Percentiles rank a stretch among this genome's conserved stretches.
These are phyloP conservation scores for Paraplagusia blochii DNA, from an alignment of 2,113 vertebrate species.

Conservation along the genomic window DNA sequence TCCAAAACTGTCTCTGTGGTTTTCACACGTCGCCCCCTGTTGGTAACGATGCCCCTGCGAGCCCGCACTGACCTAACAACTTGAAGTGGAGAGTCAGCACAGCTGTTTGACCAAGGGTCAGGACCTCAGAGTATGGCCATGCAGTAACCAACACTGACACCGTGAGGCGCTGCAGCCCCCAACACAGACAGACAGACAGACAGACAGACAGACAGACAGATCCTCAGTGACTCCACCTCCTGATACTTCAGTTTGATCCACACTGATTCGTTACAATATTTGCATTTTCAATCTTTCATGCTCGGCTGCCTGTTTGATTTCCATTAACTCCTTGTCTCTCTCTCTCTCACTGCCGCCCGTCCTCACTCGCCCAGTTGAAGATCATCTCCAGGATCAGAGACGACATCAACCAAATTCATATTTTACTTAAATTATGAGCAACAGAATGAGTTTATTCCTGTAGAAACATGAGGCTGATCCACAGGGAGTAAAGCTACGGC, in stretches of 20 bases:
- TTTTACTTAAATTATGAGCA: no score
- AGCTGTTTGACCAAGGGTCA: slow-evolving; percentile 45
- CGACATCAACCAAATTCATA: no score
- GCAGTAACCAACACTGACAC: slow-evolving; percentile 32
- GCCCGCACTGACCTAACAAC: slow-evolving; percentile 32
- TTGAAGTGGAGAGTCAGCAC: slow-evolving; percentile 57
- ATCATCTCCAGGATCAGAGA: no score
- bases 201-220: slow-evolving; percentile 5
- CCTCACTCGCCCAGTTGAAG: background rate
- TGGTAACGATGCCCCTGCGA: background rate
- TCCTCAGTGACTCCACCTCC: slow-evolving; percentile 4
- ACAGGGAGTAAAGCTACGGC: no score
- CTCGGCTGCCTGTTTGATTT: slow-evolving; percentile 52
- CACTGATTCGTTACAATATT: slow-evolving; percentile 50
- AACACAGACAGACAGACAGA: slow-evolving; percentile 6
- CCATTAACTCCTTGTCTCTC: slow-evolving; percentile 28
- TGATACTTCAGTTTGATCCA: slow-evolving; percentile 19
- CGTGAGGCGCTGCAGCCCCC: slow-evolving; percentile 32
- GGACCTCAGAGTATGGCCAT: slow-evolving; percentile 26
- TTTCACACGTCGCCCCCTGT: background rate
- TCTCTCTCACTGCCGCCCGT: no score
- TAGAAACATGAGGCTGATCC: no score
- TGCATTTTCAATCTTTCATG: slow-evolving; percentile 63
- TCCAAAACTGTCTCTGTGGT: no score
- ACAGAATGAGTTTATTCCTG: no score